A percentile compares a stretch with the other conserved stretches of the same genome.
These are phyloP conservation scores for Poecilia picta DNA, from an alignment of 2,797 vertebrate species.

Conservation along the genomic window DNA sequence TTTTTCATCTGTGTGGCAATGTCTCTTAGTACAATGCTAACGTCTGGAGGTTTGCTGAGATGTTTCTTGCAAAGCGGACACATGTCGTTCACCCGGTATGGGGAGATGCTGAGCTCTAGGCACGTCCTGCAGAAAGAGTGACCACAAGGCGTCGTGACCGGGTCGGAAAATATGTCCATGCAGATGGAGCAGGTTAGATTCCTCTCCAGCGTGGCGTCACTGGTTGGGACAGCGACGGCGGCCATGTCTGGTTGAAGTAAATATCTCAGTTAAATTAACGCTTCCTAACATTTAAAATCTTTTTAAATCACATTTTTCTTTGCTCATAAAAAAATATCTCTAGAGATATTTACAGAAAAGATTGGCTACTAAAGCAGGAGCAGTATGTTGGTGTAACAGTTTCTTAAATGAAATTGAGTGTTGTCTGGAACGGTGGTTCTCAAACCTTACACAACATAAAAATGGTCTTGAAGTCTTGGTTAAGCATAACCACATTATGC, in stretches of 20 bases:
- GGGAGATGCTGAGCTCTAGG: conserved; percentile 1
- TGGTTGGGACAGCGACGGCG: neutral
- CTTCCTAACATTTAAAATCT: neutral
- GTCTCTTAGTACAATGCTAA: conserved; percentile 56
- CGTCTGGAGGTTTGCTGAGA: accelerated
- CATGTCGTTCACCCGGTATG: accelerated
- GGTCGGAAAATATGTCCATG: conserved; percentile 41
- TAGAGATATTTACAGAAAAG: neutral
- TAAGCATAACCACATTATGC: no score
- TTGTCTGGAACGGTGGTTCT: no score
- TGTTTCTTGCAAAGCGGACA: conserved; percentile 67
- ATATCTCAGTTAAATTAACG: neutral
- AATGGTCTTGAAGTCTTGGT: no score
- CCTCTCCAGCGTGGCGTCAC: neutral
- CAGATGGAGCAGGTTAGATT: conserved; percentile 72
- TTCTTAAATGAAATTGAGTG: neutral
- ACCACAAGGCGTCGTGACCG: conserved; percentile 71
- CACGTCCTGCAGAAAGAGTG: conserved; percentile 71
- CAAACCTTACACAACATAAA: no score
- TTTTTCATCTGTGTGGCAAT: conserved; percentile 29
- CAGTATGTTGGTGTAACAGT: neutral
- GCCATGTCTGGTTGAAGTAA: conserved; percentile 49
- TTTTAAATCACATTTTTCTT: neutral
- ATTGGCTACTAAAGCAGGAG: neutral
- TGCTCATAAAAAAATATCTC: neutral